Base-by-base conservation (phyloP, 2,888 invertebrate genomes). In the Phania funesta region DNA sequence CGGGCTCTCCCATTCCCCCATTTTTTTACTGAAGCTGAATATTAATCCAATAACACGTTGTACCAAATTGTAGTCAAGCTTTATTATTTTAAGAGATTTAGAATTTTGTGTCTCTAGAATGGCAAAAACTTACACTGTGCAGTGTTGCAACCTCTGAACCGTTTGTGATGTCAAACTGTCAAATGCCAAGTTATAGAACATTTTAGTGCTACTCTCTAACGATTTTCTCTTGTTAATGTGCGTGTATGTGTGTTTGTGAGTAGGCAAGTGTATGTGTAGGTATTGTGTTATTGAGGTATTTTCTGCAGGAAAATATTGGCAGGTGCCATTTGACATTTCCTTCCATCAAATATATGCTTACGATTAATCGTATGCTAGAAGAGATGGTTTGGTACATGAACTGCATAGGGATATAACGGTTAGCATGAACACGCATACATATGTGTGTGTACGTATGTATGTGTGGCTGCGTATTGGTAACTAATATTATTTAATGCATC, bases 151-250 rank as follows among this genome's bases (percentile, higher is more conserved):
- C 70, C 82, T 32, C 44, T 74, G 56, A 75, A 82, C 78, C 78
- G 75, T 78, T 78, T 70, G 52, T 46, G 65, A 75, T 82, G 82
- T 82, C 82, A 82, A 82, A 75, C 78, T 82, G 82, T 82, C 82
- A 82, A 82, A 82, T 82, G 78, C 60, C 78, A 82, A 65, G 58
- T 70, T 74, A 75, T 46, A 58, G 65, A 71, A 70, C 82, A 70
- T 78, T 60, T 54, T 38, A 64, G 35, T 75, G 70, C 65, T 67
- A 56, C 50, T 82, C 64, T 71, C 35, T 80, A 58, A 24, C 41
- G 8, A 9, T 18, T 38, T 58, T 16, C 24, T n/a, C 35, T 11
- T 68, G 1, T 44, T 18, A 41, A 7, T 65, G 24, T 70, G 2
- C 24, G 22, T 24, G 16, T 38, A 11, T 6, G 9, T 22, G 2